Evolutionary conservation across 2,888 invertebrate species (phyloP), one percentile per base, ranked within the genome.

Genomic region (Leptura quadrifasciata): DNA sequence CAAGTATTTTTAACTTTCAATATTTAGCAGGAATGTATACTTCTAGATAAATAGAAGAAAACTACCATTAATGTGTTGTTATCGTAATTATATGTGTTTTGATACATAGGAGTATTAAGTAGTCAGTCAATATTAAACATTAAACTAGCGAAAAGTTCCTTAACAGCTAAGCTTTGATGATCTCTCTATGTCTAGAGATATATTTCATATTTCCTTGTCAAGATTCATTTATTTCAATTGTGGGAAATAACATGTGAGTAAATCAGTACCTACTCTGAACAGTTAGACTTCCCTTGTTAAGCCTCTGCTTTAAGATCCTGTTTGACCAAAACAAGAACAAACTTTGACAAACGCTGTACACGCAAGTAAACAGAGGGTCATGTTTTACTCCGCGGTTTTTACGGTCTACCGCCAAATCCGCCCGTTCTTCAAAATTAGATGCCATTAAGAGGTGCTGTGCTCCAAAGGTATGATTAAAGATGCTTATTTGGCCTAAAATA

Each of bases 321-420:
- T 68, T 68, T 57, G 68, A 55, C 68, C 68, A 18, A 52, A 68
- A 68, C 68, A 18, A 3, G 35, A 31, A 17, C 61, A 68, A 68
- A 68, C 68, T 68, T 55, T 55, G 68, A 68, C 57, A 24, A 57
- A 35, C 68, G 35, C 68, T 68, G 18, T 55, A 68, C 39, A 21
- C 55, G 57, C 57, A 57, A 55, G 20, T 57, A 57, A 68, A 68
- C 68, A 68, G 35, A 68, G 68, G 68, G 68, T 31, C 68, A 31
- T 57, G 68, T 68, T 68, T 68, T 31, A 65, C 24, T 24, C 65
- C 54, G 65, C 24, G 54, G 54, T 65, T 54, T 54, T 24, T 47
- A 54, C 57, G 68, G 55, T 57, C 55, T 57, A 31, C 68, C 68
- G 68, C 68, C 31, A 35, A 57, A 57, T 68, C 68, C 63, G 63